phyloP scores from a whole-genome alignment of 2,113 vertebrate species.

The Xenus cinereus region DNA sequence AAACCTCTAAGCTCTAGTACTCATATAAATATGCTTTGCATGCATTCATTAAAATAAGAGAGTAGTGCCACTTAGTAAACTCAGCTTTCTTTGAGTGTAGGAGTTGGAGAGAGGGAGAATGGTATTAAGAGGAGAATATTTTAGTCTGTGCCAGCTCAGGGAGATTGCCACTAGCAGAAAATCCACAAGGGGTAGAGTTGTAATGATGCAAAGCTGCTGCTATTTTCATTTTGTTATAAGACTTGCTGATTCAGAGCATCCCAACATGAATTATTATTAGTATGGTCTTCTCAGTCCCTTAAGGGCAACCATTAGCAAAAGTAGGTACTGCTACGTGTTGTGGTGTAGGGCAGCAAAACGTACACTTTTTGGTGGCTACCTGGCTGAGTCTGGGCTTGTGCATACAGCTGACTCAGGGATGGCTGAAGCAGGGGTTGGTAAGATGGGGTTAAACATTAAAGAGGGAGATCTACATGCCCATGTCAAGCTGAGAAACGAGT shows the following conservation, averaged over 20 bases:
- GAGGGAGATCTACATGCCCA: background rate
- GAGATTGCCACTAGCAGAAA: slow-evolving; percentile 62
- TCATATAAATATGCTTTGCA: background rate
- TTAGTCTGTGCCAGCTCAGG: slow-evolving; percentile 8
- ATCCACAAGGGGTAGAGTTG: slow-evolving; percentile 53
- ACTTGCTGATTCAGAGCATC: slow-evolving; percentile 66
- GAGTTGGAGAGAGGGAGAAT: slow-evolving; percentile 12
- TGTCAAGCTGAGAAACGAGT: background rate
- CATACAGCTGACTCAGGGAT: background rate
- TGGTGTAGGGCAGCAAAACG: background rate
- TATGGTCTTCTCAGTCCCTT: slow-evolving; percentile 7
- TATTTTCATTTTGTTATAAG: slow-evolving; percentile 47
- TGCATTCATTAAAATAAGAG: background rate
- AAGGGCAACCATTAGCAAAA: slow-evolving; percentile 27
- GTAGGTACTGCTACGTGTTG: background rate
- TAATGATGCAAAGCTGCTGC: slow-evolving; percentile 65
- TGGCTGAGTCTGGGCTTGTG: background rate
- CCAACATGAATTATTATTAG: slow-evolving; percentile 37
- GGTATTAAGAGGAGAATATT: slow-evolving; percentile 49
- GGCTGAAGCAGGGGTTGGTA: background rate
- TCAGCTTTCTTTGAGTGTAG: slow-evolving; percentile 27
- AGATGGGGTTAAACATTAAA: background rate
- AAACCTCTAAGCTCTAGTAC: background rate
- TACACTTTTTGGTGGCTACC: background rate
- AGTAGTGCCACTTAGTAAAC: slow-evolving; percentile 8